Conservation (phyloP, 1,140 invertebrate species). For the Battus philenor region DNA sequence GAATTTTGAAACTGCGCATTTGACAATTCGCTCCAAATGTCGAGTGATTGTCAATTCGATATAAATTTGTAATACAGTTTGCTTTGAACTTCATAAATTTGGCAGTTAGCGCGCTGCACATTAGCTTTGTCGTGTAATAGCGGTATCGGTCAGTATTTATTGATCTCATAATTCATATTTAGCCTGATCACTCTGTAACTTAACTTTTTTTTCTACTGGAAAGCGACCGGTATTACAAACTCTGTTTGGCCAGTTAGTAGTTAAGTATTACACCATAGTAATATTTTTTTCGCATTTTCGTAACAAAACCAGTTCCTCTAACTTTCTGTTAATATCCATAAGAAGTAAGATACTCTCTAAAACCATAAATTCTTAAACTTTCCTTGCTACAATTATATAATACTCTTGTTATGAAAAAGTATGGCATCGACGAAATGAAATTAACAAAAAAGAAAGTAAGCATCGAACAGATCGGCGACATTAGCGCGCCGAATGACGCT, state of each 20-base stretch:
- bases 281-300: neutral
- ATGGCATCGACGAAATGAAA: slow-evolving; percentile 14
- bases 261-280: neutral
- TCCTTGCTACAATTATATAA: slow-evolving; percentile 19
- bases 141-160: no score
- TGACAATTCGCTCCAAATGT: no score
- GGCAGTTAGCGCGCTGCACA: no score
- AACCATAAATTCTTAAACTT: slow-evolving; percentile 32
- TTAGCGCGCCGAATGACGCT: slow-evolving; percentile 12
- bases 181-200: neutral
- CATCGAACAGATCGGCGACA: slow-evolving; percentile 10
- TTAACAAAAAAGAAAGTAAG: slow-evolving; percentile 16
- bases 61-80: no score
- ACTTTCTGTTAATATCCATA: slow-evolving; percentile 35
- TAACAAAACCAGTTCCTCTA: slow-evolving; percentile 16
- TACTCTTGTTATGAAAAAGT: slow-evolving; percentile 26
- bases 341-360: slow-evolving; percentile 23
- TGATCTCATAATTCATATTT: no score
- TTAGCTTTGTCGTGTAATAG: no score
- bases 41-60: no score
- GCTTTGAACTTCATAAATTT: no score
- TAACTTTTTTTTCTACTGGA: neutral
- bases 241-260: neutral
- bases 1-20: no score
- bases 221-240: neutral